A percentile compares a stretch with the other conserved stretches of the same genome.
These are phyloP conservation scores for Montipora capitata DNA, from an alignment of 92 coral and sea anemone species.

Conservation along the genomic window DNA sequence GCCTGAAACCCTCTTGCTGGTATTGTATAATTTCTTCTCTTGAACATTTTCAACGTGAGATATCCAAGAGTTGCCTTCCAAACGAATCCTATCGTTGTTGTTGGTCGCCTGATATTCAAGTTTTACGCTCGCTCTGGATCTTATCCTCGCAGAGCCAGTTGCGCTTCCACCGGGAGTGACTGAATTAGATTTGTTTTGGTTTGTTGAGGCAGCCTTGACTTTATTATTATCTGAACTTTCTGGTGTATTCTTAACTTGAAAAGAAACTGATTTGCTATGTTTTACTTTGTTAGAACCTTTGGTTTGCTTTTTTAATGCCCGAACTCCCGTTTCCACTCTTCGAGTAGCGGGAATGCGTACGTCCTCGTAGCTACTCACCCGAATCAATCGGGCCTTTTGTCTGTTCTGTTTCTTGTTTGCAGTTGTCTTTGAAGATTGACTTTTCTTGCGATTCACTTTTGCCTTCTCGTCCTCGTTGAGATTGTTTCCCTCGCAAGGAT, in stretches of 20 bases:
- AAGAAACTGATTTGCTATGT: slow-evolving; percentile 15
- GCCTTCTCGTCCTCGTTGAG: not conserved
- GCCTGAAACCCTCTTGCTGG: slow-evolving; percentile 28
- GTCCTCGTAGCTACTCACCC: slow-evolving; percentile 31
- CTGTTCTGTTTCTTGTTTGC: slow-evolving; percentile 7
- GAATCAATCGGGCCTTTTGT: slow-evolving; percentile 46
- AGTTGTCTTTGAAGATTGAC: not conserved
- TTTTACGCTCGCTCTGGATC: slow-evolving; percentile 38
- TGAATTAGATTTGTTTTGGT: not conserved
- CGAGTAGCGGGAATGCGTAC: slow-evolving; percentile 34
- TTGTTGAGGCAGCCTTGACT: not conserved
- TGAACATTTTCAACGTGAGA: slow-evolving; percentile 68
- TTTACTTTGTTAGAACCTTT: not conserved
- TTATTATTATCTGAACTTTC: not conserved
- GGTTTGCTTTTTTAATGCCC: slow-evolving; percentile 57
- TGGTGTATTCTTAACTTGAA: slow-evolving; percentile 3
- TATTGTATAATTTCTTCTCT: slow-evolving; percentile 31
- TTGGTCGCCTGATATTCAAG: slow-evolving; percentile 19
- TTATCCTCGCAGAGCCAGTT: slow-evolving; percentile 1
- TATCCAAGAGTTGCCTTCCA: slow-evolving; percentile 65
- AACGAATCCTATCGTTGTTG: slow-evolving; percentile 46
- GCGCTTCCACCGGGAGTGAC: slow-evolving; percentile 3
- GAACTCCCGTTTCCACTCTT: slow-evolving; percentile 56
- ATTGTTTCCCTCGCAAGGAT: slow-evolving; percentile 2
- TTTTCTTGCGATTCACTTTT: not conserved